A percentile compares a stretch with the other conserved stretches of the same genome.
These are phyloP conservation scores for Bambusicola thoracicus DNA, from an alignment of 2,113 vertebrate genomes.

Conservation along the genomic window DNA sequence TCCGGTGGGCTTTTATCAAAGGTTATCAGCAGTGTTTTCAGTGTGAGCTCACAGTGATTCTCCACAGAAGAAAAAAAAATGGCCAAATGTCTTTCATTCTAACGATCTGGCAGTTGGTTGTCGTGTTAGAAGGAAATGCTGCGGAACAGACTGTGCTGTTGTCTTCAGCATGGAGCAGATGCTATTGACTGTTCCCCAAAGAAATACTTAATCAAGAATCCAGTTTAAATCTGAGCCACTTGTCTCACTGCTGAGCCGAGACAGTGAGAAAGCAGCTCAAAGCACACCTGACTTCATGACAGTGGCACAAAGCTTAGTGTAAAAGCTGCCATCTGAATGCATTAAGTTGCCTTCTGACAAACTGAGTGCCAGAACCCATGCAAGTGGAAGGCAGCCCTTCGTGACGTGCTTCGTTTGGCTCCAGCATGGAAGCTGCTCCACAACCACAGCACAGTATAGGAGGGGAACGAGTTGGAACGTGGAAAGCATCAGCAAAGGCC, in stretches of 20 bases:
- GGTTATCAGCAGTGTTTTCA: background rate
- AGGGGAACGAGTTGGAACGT: too few species aligned
- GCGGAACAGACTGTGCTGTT: constrained; percentile 61
- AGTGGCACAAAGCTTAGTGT: background rate
- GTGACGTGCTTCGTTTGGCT: accelerated
- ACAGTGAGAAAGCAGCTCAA: background rate
- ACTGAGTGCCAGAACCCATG: background rate
- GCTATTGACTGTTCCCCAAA: constrained; percentile 9
- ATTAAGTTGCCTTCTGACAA: background rate
- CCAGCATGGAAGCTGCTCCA: background rate
- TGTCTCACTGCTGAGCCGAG: background rate
- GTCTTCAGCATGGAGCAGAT: constrained; percentile 26
- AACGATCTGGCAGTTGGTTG: constrained; percentile 31
- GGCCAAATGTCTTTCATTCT: background rate
- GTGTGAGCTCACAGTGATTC: background rate
- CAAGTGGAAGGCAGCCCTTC: background rate
- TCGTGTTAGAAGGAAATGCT: background rate
- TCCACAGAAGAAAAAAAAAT: background rate
- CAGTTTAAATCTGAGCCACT: background rate
- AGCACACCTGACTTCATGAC: background rate
- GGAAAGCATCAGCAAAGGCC: background rate
- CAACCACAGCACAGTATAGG: background rate
- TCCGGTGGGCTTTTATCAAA: background rate
- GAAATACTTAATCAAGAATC: background rate
- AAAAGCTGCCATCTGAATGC: accelerated